A percentile compares a stretch with the other conserved stretches of the same genome.
Evolutionary conservation across 2,113 vertebrate genomes (phyloP).

Genomic region (Phoenicopterus ruber): DNA sequence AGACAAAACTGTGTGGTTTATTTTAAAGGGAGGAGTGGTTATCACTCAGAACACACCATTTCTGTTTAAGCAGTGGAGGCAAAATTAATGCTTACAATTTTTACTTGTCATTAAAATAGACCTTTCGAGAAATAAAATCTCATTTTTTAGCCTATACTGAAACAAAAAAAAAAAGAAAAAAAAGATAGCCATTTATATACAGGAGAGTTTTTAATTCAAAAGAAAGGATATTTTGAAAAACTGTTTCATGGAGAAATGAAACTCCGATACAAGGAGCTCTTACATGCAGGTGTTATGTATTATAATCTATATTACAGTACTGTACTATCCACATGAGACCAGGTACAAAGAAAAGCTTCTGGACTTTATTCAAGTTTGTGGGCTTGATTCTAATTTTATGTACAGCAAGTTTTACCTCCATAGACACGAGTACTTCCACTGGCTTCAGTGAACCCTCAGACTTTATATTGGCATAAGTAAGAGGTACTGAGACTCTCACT

Average conservation of each 20-base stretch:
- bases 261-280: background rate
- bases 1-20: constrained; percentile 31
- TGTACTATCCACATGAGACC: background rate
- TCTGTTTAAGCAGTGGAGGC: background rate
- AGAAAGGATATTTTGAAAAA: background rate
- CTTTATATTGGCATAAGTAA: background rate
- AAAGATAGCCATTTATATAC: background rate
- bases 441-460: background rate
- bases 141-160: background rate
- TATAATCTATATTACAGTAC: background rate
- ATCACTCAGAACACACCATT: constrained; percentile 36
- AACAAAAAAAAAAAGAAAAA: background rate
- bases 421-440: background rate
- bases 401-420: background rate
- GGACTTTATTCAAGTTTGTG: background rate
- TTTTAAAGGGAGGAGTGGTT: constrained; percentile 58
- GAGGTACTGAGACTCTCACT: background rate
- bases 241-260: background rate
- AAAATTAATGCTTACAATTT: constrained; percentile 34
- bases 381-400: background rate
- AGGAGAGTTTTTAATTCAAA: background rate
- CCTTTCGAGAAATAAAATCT: background rate
- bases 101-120: constrained; percentile 39
- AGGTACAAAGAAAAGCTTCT: background rate
- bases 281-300: background rate